Conservation (phyloP, 2,113 vertebrate genomes). For the Alexandromys fortis region DNA sequence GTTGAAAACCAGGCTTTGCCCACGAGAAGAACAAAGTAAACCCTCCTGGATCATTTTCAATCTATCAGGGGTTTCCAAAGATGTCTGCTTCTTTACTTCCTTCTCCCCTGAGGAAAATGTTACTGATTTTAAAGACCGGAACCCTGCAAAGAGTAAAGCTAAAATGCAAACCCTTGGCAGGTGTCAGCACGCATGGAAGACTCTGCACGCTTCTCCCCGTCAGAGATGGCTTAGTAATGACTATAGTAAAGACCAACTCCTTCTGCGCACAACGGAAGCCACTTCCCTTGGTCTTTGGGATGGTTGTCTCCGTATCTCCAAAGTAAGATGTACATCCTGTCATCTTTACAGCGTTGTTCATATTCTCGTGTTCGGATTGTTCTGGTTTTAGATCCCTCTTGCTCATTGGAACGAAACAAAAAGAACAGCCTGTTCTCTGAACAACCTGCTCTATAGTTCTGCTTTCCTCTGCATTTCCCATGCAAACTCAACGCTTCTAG, state of each 20-base stretch:
- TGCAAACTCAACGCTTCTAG: neutral
- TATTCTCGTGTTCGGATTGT: neutral
- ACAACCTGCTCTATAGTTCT: neutral
- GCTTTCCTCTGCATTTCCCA: neutral
- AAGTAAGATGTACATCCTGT: neutral
- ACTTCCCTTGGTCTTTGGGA: neutral
- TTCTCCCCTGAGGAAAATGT: neutral
- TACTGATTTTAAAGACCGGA: conserved; percentile 29
- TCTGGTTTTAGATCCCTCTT: neutral
- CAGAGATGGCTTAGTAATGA: neutral
- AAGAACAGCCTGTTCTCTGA: neutral
- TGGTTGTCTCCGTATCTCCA: neutral
- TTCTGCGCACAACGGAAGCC: neutral
- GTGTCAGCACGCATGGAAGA: neutral
- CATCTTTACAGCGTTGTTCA: neutral
- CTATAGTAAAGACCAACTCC: neutral
- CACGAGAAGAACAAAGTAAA: neutral
- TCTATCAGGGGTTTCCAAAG: neutral
- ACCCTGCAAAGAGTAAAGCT: neutral
- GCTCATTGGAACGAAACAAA: neutral
- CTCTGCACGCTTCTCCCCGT: neutral
- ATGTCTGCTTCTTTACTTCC: neutral
- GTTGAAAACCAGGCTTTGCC: neutral
- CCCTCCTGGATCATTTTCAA: neutral
- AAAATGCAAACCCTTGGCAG: neutral